Percentiles rank a stretch among this genome's conserved stretches.
phyloP scores from a whole-genome alignment of 2,888 invertebrate species.

The Dyspetes luteomarginatus region DNA sequence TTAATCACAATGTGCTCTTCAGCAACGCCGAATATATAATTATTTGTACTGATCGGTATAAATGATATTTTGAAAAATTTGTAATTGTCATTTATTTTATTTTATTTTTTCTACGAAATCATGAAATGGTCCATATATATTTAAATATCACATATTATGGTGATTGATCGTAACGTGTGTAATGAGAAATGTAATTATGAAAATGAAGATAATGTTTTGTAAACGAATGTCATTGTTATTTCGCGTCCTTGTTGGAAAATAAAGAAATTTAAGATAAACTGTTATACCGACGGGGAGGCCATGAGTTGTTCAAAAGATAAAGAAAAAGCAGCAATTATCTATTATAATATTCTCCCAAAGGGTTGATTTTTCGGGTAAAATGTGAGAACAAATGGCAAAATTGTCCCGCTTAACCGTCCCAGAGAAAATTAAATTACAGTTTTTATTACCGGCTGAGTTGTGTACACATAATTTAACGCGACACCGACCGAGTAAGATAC shows the following conservation, averaged over 20 bases:
- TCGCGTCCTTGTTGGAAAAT: background rate
- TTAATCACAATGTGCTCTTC: background rate
- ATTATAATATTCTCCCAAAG: no score
- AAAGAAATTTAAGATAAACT: no score
- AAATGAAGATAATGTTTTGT: conserved; percentile 49
- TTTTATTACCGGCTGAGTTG: no score
- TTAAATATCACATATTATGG: conserved; percentile 39
- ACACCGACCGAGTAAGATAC: no score
- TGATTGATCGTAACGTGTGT: conserved; percentile 48
- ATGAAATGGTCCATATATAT: conserved; percentile 22
- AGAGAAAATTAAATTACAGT: no score
- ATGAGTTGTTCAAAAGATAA: no score
- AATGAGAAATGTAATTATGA: conserved; percentile 56
- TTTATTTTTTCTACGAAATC: conserved; percentile 23
- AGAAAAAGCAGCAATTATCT: no score
- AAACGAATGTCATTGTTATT: conserved; percentile 37
- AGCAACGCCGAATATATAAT: conserved; percentile 19
- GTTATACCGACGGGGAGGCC: no score
- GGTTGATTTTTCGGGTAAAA: no score
- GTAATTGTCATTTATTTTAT: background rate
- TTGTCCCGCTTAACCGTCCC: no score
- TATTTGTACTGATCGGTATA: background rate
- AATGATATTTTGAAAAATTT: conserved; percentile 11
- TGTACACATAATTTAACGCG: no score
- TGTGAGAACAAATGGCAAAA: no score